These are phyloP conservation scores for Osedax fenrisi DNA, from an alignment of 2,888 invertebrate genomes.

Conservation along the genomic window DNA sequence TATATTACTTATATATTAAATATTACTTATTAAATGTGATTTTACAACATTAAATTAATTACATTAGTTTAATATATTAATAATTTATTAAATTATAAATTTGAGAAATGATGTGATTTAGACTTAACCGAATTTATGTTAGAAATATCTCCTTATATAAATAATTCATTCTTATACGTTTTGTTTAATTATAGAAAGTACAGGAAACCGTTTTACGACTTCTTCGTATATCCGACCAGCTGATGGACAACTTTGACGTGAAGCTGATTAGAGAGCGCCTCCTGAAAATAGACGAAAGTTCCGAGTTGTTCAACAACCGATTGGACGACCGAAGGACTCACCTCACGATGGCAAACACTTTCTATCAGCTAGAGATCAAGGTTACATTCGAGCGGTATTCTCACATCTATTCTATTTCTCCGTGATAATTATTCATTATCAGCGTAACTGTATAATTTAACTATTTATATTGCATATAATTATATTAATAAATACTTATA, in stretches of 20 bases:
- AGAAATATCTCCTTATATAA: too few relatives aligned
- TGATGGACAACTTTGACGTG: constrained; percentile 60
- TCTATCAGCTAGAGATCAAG: constrained; percentile 57
- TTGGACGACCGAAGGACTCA: constrained; percentile 62
- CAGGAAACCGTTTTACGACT: constrained; percentile 67
- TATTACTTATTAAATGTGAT: too few relatives aligned
- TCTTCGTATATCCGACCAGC: constrained; percentile 65
- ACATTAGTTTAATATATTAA: too few relatives aligned
- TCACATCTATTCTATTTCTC: not conserved
- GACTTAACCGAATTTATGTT: not conserved
- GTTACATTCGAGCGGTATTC: too few relatives aligned
- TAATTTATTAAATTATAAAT: too few relatives aligned
- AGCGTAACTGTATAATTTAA: too few relatives aligned
- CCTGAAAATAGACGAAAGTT: constrained; percentile 45
- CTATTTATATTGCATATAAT: too few relatives aligned
- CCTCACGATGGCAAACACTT: constrained; percentile 60
- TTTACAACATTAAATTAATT: too few relatives aligned
- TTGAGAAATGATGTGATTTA: not conserved
- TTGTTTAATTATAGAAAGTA: constrained; percentile 53
- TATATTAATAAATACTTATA: too few relatives aligned
- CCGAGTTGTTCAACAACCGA: constrained; percentile 59
- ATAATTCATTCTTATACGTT: too few relatives aligned
- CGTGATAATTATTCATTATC: not conserved
- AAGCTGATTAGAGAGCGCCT: constrained; percentile 46
- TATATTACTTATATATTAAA: too few relatives aligned